A percentile compares a stretch with the other conserved stretches of the same genome.
Evolutionary conservation across 2,888 invertebrate genomes (phyloP).

Genomic region (Eurois occulta): DNA sequence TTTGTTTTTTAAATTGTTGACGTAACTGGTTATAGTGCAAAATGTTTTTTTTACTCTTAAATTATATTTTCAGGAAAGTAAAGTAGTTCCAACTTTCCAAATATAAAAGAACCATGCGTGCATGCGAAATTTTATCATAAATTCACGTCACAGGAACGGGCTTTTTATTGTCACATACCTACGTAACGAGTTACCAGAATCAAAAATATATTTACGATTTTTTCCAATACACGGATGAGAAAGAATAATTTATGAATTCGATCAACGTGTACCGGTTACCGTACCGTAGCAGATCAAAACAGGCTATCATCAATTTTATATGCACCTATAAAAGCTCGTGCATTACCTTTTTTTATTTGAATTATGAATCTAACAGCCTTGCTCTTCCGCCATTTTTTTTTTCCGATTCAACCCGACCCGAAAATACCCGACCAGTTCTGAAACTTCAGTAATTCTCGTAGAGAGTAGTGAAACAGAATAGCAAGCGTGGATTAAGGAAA

Average conservation of each 20-base stretch:
- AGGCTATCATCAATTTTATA: conserved; percentile 17
- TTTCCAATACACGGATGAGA: neutral
- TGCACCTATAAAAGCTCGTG: neutral
- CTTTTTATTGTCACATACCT: neutral
- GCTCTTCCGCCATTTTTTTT: neutral
- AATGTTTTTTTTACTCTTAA: neutral
- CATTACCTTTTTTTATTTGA: neutral
- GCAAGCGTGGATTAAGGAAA: conserved; percentile 34
- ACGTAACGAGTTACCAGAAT: conserved; percentile 1
- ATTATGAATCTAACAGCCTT: neutral
- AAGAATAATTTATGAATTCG: conserved; percentile 46
- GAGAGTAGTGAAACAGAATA: conserved; percentile 19
- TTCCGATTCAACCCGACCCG: neutral
- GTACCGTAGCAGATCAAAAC: conserved; percentile 12
- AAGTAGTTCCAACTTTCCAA: neutral
- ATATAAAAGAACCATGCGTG: neutral
- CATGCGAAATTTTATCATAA: neutral
- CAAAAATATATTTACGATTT: conserved; percentile 6
- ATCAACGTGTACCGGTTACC: conserved; percentile 7
- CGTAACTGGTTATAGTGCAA: neutral
- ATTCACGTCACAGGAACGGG: neutral
- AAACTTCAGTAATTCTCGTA: conserved; percentile 24
- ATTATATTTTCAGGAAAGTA: neutral
- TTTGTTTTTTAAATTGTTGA: neutral
- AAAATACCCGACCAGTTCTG: conserved; percentile 1